Conservation (phyloP, 2,888 invertebrate genomes). For the Schizotus pectinicornis region DNA sequence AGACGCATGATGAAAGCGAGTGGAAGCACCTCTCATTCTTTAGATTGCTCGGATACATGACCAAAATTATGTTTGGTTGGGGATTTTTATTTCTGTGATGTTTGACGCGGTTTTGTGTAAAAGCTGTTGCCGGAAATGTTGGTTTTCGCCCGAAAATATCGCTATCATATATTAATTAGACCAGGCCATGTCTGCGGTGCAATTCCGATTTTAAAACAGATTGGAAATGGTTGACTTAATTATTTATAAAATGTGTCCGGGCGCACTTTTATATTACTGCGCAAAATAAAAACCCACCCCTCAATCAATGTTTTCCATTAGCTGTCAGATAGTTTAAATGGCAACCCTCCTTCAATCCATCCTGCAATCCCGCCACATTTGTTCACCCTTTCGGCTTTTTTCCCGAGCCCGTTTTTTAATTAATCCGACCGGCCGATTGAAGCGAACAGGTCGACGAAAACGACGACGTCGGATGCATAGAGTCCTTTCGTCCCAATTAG, state of each 20-base stretch:
- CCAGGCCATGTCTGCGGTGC: conserved; percentile 36
- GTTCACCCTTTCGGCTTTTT: conserved; percentile 28
- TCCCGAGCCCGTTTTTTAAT: conserved; percentile 24
- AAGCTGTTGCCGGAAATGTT: conserved; percentile 14
- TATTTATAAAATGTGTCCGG: conserved; percentile 39
- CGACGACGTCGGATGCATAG: background rate
- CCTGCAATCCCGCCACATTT: conserved; percentile 27
- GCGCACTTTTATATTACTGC: conserved; percentile 36
- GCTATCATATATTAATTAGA: conserved; percentile 38
- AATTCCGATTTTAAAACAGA: conserved; percentile 37
- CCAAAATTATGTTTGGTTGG: too few species aligned
- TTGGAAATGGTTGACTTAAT: conserved; percentile 41
- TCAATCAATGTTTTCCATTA: conserved; percentile 40
- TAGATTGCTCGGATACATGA: too few species aligned
- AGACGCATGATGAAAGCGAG: too few species aligned
- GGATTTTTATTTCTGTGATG: conserved; percentile 2
- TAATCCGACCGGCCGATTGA: conserved; percentile 14
- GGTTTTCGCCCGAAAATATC: conserved; percentile 30
- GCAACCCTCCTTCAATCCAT: conserved; percentile 28
- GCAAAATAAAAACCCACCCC: conserved; percentile 38
- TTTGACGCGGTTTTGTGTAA: background rate
- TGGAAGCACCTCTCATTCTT: too few species aligned
- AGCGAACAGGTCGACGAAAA: conserved; percentile 5
- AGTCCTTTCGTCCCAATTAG: background rate
- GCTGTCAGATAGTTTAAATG: conserved; percentile 37